Base-by-base conservation (phyloP, 2,888 invertebrate species). In the Eudemis profundana region DNA sequence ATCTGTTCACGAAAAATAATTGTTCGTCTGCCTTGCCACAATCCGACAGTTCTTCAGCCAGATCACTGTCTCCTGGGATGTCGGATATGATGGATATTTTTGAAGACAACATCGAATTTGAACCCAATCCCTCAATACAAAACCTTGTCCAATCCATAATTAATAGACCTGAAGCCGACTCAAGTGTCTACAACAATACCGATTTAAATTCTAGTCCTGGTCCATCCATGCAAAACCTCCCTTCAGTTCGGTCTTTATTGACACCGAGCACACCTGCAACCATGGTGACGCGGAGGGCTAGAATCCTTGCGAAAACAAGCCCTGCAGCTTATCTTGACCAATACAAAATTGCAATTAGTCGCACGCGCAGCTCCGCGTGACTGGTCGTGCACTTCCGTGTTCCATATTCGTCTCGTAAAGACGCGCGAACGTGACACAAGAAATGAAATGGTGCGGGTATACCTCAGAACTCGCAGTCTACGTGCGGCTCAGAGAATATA, bases 321-420 rank as follows among this genome's bases (percentile, higher is more conserved):
- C 23, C 23, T 23, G n/a, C n/a, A n/a, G n/a, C n/a, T n/a, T n/a
- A n/a, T n/a, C n/a, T 4, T 1, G 33, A 3, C 33, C 33, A 36
- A 36, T 36, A 12, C 44, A 44, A 14, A 15, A 15, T 44, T n/a
- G 44, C 44, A 46, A 21, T 46, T 12, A 0, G 68, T 70, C 2
- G 72, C 73, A 0, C 73, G 61, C 46, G 46, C 46, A 46, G 2
- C 10, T 12, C 46, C 46, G 46, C 46, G 10, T 46, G 46, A 21
- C 10, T 12, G 46, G 46, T 46, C 23, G 46, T 46, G 19, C 19
- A 1, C 12, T 21, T 21, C 46, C 3, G 10, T 21, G 19, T 46
- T 21, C 14, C 12, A 23, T 21, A n/a, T n/a, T n/a, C n/a, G 14
- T 46, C 46, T n/a, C 21, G 46, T 12, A 46, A 19, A 12, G 19